These are phyloP conservation scores for Machimus rusticus DNA, from an alignment of 2,888 invertebrate species.

Conservation along the genomic window DNA sequence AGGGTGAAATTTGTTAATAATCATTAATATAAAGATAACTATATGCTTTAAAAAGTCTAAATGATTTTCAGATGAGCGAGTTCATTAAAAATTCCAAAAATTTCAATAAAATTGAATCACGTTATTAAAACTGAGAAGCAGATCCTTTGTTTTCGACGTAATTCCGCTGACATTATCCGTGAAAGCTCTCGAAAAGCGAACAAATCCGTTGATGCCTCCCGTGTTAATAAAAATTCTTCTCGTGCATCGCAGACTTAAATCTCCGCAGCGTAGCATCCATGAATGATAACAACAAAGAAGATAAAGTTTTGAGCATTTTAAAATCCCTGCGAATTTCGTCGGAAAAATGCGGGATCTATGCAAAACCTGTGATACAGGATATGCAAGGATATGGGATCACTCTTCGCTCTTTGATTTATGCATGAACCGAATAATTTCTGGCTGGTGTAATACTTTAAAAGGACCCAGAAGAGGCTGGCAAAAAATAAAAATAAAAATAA, in stretches of 20 bases:
- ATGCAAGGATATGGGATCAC: background rate
- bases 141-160: background rate
- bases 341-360: background rate
- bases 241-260: background rate
- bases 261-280: background rate
- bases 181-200: background rate
- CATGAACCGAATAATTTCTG: background rate
- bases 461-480: background rate
- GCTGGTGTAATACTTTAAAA: background rate
- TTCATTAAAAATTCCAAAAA: no score
- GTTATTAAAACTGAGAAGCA: background rate
- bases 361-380: background rate
- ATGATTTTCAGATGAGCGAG: no score
- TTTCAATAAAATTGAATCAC: background rate
- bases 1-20: no score
- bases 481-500: no score
- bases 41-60: no score
- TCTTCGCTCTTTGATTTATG: background rate
- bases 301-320: constrained; percentile 10
- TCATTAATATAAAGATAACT: no score
- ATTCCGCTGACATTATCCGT: background rate
- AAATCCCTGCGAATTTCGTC: background rate
- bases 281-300: constrained; percentile 14
- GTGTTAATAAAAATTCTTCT: constrained; percentile 1
- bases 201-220: background rate